Evolutionary conservation across 2,888 invertebrate genomes (phyloP), one percentile per base, ranked within the genome.

Genomic region (Arge pagana): DNA sequence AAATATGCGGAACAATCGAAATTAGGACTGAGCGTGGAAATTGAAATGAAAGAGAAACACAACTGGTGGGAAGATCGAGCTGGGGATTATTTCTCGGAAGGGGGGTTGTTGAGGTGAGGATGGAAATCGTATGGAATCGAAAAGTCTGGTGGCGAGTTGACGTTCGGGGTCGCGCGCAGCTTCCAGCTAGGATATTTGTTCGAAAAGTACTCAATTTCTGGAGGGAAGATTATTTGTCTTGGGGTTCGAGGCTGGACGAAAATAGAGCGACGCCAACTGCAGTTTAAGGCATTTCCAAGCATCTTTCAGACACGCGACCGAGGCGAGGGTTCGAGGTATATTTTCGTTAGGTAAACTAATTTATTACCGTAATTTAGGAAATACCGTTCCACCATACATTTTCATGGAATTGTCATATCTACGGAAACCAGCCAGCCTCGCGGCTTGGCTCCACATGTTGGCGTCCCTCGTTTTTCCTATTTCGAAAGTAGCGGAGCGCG

Each of bases 131-230:
- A 30, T 31, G 39, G 36, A 50, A 49, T 51, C 52, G 31, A 48
- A 37, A 21, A 36, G 28, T 52, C n/a, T n/a, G n/a, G n/a, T n/a
- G n/a, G n/a, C n/a, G n/a, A n/a, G n/a, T n/a, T n/a, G 19, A 24
- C 13, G 18, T 41, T 13, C 3, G 39, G 39, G n/a, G 18, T 11
- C 37, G 33, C 30, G 33, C 33, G 35, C 37, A 40, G 41, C 43
- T 24, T 42, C 30, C 33, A 50, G 53, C 50, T 45, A 54, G 30
- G 50, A 50, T 61, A 59, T 57, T 59, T 59, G 55, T 57, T 57
- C 52, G 54, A 56, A 61, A 61, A 60, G 50, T 56, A 45, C 53
- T 60, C 54, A 55, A 61, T 56, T 61, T 61, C 51, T 52, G 41
- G 50, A n/a, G n/a, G 39, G 55, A 57, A 58, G 55, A 58, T 59